phyloP scores from a whole-genome alignment of 2,888 invertebrate genomes.

The Heliconius ethilla region DNA sequence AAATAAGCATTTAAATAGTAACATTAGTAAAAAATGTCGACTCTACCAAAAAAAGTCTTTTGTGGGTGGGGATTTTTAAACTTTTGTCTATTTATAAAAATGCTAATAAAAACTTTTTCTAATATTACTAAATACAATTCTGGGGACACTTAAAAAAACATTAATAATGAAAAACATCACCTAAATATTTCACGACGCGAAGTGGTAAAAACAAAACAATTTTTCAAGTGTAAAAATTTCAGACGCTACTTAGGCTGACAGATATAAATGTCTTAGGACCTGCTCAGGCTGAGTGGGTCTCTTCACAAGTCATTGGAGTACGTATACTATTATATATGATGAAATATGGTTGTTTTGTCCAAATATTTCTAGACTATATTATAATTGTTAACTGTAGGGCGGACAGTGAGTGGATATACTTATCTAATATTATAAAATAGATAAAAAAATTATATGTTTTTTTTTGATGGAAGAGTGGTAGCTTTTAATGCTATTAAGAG shows the following conservation, averaged over 20 bases:
- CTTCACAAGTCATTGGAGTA: slow-evolving; percentile 2
- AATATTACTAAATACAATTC: neutral
- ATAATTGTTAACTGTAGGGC: too few species aligned
- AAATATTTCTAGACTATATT: neutral
- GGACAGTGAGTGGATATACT: too few species aligned
- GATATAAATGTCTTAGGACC: slow-evolving; percentile 24
- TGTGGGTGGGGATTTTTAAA: too few species aligned
- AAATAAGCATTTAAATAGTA: too few species aligned
- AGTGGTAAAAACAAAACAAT: slow-evolving; percentile 17
- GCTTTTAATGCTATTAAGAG: too few species aligned
- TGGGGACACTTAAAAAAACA: neutral
- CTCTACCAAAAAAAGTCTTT: too few species aligned
- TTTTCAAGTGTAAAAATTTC: slow-evolving; percentile 16
- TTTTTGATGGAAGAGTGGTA: too few species aligned
- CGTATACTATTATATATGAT: neutral
- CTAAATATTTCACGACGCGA: slow-evolving; percentile 3
- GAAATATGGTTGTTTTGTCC: neutral
- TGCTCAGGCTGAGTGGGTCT: slow-evolving; percentile 17
- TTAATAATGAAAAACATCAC: neutral
- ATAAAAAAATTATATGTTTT: too few species aligned
- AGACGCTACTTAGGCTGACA: slow-evolving; percentile 17
- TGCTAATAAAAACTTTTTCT: too few species aligned
- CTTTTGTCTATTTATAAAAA: too few species aligned
- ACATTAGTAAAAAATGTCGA: too few species aligned
- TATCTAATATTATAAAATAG: too few species aligned